Evolutionary conservation across 92 coral and sea anemone species (phyloP), one percentile per base, ranked within the genome.

Genomic region (Zoanthus sansibaricus): DNA sequence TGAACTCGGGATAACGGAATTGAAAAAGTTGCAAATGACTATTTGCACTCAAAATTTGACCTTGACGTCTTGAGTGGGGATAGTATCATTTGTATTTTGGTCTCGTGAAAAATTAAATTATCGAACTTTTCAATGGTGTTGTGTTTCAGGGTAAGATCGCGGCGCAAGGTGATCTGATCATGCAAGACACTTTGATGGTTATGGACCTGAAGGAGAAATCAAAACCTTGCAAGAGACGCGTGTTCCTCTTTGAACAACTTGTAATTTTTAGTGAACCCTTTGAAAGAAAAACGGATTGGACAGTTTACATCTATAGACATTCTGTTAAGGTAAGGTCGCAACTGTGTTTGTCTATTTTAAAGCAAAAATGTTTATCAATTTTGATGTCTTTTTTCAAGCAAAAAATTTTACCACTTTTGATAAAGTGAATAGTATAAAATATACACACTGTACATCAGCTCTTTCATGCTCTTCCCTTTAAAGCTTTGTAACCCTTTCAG

Each of bases 241-340:
- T 97, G 85, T 97, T 97, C 86, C 90, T 97, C 55, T 97, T 97
- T 54, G 99, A 97, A 76, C 99, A 97, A 64, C 96, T 97, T 20
- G 93, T 97, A 83, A 95, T 97, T 86, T 97, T 97, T 72, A 97
- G 99, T 75, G 99, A 97, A 74, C 98, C 98, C 17, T 97, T 97
- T 80, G 99, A 97, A 83, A 88, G 99, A 78, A 97, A 93, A 76
- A 78, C 77, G 75, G 98, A 97, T 67, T 97, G 99, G 99, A 97
- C 99, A 3, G 99, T 97, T 61, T 97, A 95, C 77, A 97, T 97
- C 72, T 97, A 97, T 87, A 94, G 99, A 82, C 95, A 97, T 79
- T 95, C 97, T 83, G 96, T 97, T 31, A 97, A 97, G 96, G 99
- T 97, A 52, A 52, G 42, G 42, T 4, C 9, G 33, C 31, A 12